Evolutionary conservation across 2,888 invertebrate species (phyloP).

Genomic region (Andrena marginata): DNA sequence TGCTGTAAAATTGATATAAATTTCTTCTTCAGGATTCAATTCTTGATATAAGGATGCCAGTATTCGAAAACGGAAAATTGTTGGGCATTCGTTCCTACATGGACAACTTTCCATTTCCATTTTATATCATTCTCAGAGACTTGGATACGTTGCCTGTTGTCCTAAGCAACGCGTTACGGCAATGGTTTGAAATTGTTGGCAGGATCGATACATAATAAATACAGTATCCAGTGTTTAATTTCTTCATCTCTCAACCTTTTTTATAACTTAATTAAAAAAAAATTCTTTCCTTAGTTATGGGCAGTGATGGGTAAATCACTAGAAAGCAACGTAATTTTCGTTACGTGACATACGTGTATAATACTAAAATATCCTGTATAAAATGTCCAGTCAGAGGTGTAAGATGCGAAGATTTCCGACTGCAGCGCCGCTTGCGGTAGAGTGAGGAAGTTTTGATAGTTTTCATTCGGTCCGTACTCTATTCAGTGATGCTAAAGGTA

Average conservation of each 20-base stretch:
- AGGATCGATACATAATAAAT: constrained; percentile 84
- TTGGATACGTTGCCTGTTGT: constrained; percentile 95
- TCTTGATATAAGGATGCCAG: constrained; percentile 93
- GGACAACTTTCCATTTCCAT: constrained; percentile 98
- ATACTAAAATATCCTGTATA: too few species aligned
- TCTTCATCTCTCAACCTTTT: neutral
- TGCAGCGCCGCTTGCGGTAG: too few species aligned
- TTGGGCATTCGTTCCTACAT: constrained; percentile 93
- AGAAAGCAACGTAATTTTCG: too few species aligned
- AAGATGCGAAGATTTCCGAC: too few species aligned
- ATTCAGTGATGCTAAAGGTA: too few species aligned
- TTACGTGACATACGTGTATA: too few species aligned
- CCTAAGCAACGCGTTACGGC: constrained; percentile 97
- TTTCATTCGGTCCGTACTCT: too few species aligned
- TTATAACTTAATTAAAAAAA: too few species aligned
- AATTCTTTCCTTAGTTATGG: too few species aligned
- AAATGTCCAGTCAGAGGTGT: too few species aligned
- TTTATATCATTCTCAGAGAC: constrained; percentile 97
- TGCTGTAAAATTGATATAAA: neutral
- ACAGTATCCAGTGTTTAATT: neutral
- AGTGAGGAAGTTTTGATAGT: too few species aligned
- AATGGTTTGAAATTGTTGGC: constrained; percentile 99
- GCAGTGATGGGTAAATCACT: too few species aligned
- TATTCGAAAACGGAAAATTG: constrained; percentile 88
- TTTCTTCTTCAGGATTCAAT: constrained; percentile 91